Evolutionary conservation across 2,888 invertebrate species (phyloP), one percentile per base, ranked within the genome.

Genomic region (Tetragonisca angustula): DNA sequence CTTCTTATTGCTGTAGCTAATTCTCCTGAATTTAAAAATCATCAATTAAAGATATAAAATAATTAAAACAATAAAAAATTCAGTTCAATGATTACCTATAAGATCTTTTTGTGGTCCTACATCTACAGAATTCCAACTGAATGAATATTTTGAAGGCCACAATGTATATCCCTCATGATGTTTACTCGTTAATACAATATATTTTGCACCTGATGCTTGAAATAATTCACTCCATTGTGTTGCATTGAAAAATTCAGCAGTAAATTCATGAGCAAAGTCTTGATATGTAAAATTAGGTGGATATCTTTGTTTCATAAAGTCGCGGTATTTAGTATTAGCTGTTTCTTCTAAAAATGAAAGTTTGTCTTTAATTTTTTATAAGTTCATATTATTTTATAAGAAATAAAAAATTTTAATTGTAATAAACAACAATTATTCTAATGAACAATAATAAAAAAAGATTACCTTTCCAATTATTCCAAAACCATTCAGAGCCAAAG

Each of bases 401-500:
- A 19, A 61, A 9, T 13, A 19, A 36, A 62, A 15, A 65, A 32
- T 52, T 56, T 15, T 54, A 0, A 13, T 9, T 19, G 13, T 19
- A 36, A 24, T 4, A 24, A 24, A 21, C 76, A 70, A 61, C 76
- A 72, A 61, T 19, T 65, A 62, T 79, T 54, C 9, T 11, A 77
- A 43, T 50, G 4, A 73, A 71, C 62, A 27, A 65, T 21, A 69
- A 69, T 13, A 50, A 56, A 13, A 43, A 59, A 27, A 74, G 19
- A 17, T 56, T 95, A 97, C 97, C 95, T 95, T 96, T 95, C 98
- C 98, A 98, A 90, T 97, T 95, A 32, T 94, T 95, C 99, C 99
- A 99, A 94, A 99, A 99, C 99, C 99, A 99, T 95, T 98, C 99
- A 0, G 97, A 96, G 0, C 96, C 96, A 94, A 97, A 97, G 92